Percentiles rank a stretch among this genome's conserved stretches.
Evolutionary conservation across 2,113 vertebrate genomes (phyloP).

Genomic region (Coturnix japonica): DNA sequence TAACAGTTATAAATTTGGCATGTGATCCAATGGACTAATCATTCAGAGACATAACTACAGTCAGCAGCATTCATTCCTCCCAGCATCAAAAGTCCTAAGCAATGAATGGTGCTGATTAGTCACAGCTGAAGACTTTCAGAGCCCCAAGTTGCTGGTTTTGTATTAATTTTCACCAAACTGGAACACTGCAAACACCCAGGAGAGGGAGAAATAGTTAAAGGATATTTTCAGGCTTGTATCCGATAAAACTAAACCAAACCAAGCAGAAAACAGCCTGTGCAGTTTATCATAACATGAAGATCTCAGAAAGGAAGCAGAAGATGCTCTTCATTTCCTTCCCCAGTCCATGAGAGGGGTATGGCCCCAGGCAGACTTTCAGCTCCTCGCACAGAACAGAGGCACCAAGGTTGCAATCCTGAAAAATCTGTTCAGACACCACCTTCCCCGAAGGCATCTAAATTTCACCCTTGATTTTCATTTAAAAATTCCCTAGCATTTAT

Average conservation of each 20-base stretch:
- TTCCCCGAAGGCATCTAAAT: neutral
- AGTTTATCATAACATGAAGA: neutral
- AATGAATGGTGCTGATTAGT: constrained; percentile 7
- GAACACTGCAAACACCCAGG: constrained; percentile 7
- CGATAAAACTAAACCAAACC: neutral
- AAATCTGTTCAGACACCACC: neutral
- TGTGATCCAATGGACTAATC: constrained; percentile 22
- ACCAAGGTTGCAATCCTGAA: neutral
- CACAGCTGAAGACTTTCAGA: constrained; percentile 23
- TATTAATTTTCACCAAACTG: constrained; percentile 37
- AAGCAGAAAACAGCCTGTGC: neutral
- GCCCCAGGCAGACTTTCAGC: neutral
- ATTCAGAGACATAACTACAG: constrained; percentile 12
- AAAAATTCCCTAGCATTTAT: neutral
- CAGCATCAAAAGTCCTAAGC: constrained; percentile 11
- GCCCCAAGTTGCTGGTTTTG: neutral
- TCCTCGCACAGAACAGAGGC: neutral
- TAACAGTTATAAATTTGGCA: constrained; percentile 39
- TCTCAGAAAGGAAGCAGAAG: neutral
- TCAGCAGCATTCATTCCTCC: neutral
- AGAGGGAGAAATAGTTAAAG: neutral
- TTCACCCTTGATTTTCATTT: neutral
- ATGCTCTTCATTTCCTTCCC: neutral
- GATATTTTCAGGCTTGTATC: neutral
- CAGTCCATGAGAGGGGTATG: neutral